Base-by-base conservation (phyloP, 2,888 invertebrate genomes). In the Blastobasis lacticolella region DNA sequence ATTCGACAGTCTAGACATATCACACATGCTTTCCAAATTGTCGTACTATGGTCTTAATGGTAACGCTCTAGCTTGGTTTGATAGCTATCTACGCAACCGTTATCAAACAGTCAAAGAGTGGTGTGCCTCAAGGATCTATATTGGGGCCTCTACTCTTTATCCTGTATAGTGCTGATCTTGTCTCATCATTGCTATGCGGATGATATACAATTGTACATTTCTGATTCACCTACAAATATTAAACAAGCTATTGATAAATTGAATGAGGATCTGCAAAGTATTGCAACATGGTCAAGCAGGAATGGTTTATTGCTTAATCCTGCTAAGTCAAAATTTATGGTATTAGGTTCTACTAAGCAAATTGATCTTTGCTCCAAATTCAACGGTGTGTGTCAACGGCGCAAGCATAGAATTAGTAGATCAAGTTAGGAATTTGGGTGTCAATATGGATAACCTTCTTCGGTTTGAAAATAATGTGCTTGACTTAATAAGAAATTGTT, bases 381-480 rank as follows among this genome's bases (percentile, higher is more conserved):
- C 10, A 0, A 10, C 10, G 10, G 10, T 51, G 5, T 9, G 3
- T 6, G 9, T 51, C 5, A 10, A 5, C 3, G 51, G 43, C 10
- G 10, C 38, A n/a, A 9, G 5, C 3, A 9, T 52, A 1, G 45
- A 48, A 23, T 1, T 23, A 4, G 49, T 48, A 37, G 5, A 8
- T 36, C 42, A 51, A 23, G 54, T 38, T 3, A 38, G 49, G 5
- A 54, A 51, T 36, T 40, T 54, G 23, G 54, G 49, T 6, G n/a
- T 54, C 0, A 5, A 45, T 6, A 49, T 54, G 45, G 48, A 54
- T 9, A 45, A 43, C 4, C 5, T 4, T 5, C 10, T 54, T 6
- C 45, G 44, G 2, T 54, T 54, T 38, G 54, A 54, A 9, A 47
- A 10, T 8, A 48, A 54, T 23, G 47, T 54, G 5, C 5, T 10